Evolutionary conservation across 2,797 vertebrate species (phyloP), one percentile per base, ranked within the genome.

Genomic region (Karalla daura): DNA sequence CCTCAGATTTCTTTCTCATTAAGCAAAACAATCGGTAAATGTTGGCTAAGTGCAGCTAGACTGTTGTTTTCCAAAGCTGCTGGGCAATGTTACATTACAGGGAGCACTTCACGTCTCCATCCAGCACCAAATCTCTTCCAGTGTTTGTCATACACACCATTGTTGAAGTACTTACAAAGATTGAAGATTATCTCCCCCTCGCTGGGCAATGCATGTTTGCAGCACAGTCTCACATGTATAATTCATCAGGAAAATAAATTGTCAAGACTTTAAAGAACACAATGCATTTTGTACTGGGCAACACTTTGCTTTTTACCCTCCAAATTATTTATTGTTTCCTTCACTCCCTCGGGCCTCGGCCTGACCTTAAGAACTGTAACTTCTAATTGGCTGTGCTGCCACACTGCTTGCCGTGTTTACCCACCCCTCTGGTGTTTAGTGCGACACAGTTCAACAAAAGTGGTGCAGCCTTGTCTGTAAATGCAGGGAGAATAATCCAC

Each of bases 161-260:
- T 86, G 84, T 89, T 82, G 86, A 92, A 94, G 85, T 92, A 89
- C 84, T 91, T 88, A 87, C 88, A 84, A 90, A 93, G 92, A 92
- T 86, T 81, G 86, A 85, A 91, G 88, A 93, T 91, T 90, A 91
- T 91, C 92, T 94, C 91, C 89, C 86, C 87, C 91, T 92, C 91
- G 86, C 83, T 91, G 89, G 88, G 87, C 81, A 89, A 77, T 82
- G 72, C 81, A 85, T 94, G 89, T 94, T 94, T 88, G 91, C 91
- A 84, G 87, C 79, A 64, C 41, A 85, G 80, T 73, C 76, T 83
- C 86, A 85, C 81, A 92, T 94, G 91, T 92, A 94, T 95, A 94
- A 95, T 95, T 96, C 91, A 95, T 92, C 73, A 83, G 84, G 70
- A 95, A 94, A 95, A 94, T 92, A 95, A 94, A 94, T 94, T 89